phyloP scores from a whole-genome alignment of 1,140 invertebrate genomes.

The Laupala kohalensis region DNA sequence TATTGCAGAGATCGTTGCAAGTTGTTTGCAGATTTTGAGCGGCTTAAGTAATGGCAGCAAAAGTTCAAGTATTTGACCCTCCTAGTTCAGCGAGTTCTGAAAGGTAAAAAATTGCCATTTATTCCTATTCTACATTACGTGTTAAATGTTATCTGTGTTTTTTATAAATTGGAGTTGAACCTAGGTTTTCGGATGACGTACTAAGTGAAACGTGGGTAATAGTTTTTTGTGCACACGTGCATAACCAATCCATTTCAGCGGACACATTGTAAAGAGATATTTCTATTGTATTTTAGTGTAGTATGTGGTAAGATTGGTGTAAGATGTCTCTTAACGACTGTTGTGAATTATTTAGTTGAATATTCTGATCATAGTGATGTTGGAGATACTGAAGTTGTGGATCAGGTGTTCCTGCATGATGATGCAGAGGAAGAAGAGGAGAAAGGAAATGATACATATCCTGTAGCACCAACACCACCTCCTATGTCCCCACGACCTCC shows the following conservation, averaged over 20 bases:
- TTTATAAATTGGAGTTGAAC: no score
- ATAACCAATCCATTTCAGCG: background rate
- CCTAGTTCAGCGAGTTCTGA: conserved; percentile 72
- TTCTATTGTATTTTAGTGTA: background rate
- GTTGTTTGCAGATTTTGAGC: no score
- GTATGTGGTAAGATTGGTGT: background rate
- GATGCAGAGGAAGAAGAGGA: conserved; percentile 45
- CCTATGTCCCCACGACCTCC: conserved; percentile 50
- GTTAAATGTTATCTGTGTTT: no score
- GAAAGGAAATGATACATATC: conserved; percentile 24
- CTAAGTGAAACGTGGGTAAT: conserved; percentile 3
- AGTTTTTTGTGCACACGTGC: background rate
- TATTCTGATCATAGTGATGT: conserved; percentile 30
- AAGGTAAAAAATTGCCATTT: conserved; percentile 40
- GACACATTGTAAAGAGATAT: background rate
- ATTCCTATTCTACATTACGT: no score
- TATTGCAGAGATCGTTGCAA: no score
- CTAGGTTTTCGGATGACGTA: no score
- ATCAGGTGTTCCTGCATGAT: conserved; percentile 39
- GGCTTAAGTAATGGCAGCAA: conserved; percentile 54
- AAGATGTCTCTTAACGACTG: background rate
- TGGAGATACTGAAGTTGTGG: conserved; percentile 38
- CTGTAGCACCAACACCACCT: conserved; percentile 39
- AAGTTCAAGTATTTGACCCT: conserved; percentile 54
- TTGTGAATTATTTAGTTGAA: background rate